A percentile compares a stretch with the other conserved stretches of the same genome.
Evolutionary conservation across 2,113 vertebrate species (phyloP).

Genomic region (Heterotilapia buettikoferi): DNA sequence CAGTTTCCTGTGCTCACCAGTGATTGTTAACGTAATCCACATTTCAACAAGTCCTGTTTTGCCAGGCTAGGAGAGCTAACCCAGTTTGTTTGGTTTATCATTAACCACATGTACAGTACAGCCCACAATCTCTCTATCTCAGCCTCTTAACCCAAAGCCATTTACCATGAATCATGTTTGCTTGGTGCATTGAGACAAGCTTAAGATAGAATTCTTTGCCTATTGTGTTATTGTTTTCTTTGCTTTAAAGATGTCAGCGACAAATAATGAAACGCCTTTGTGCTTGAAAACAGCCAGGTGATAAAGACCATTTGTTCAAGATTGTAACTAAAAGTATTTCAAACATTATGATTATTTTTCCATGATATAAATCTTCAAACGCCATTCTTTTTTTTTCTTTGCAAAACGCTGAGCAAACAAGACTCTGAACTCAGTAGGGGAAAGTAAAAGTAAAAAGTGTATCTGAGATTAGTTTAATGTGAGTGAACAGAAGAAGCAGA

Average conservation of each 20-base stretch:
- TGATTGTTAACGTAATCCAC: slow-evolving; percentile 63
- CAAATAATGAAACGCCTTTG: slow-evolving; percentile 41
- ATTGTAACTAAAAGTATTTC: not conserved
- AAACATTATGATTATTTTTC: not conserved
- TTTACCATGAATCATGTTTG: slow-evolving; percentile 34
- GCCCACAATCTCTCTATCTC: slow-evolving; percentile 33
- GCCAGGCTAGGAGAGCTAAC: slow-evolving; percentile 46
- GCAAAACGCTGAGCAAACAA: not conserved
- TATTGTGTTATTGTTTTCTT: slow-evolving; percentile 40
- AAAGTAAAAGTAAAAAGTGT: not conserved
- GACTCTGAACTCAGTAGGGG: not conserved
- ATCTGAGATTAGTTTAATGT: not conserved
- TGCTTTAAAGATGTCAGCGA: slow-evolving; percentile 19
- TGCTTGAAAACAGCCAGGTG: not conserved
- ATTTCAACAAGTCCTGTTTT: slow-evolving; percentile 71
- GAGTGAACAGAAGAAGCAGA: not conserved
- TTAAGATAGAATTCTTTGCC: slow-evolving; percentile 19
- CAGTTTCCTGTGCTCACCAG: slow-evolving; percentile 35
- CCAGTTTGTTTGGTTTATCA: slow-evolving; percentile 67
- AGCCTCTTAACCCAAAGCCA: slow-evolving; percentile 29
- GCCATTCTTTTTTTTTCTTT: not conserved
- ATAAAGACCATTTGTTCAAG: not conserved
- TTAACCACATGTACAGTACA: slow-evolving; percentile 61
- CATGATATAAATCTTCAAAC: not conserved
- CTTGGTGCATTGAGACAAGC: slow-evolving; percentile 35